Conservation (phyloP, 2,888 invertebrate species). For the Epistrophe eligans region DNA sequence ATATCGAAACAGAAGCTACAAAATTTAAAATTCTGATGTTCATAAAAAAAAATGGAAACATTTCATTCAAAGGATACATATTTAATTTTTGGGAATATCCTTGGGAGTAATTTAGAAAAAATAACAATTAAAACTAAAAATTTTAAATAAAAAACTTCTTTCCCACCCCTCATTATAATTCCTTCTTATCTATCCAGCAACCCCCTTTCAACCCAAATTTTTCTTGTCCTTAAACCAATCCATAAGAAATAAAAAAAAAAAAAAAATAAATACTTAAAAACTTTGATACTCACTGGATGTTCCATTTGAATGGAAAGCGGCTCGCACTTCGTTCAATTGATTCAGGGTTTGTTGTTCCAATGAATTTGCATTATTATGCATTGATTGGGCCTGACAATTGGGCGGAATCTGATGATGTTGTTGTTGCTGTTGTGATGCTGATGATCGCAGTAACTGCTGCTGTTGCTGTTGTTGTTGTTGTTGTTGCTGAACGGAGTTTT, state of each 20-base stretch:
- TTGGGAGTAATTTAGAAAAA: slow-evolving; percentile 37
- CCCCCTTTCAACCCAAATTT: slow-evolving; percentile 33
- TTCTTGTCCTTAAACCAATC: not conserved
- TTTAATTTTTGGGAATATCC: slow-evolving; percentile 13
- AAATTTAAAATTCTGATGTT: slow-evolving; percentile 44
- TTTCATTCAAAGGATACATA: slow-evolving; percentile 25
- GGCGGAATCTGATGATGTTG: slow-evolving; percentile 78
- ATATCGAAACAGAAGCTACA: not conserved
- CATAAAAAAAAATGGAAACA: not conserved
- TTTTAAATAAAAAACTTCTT: slow-evolving; percentile 1
- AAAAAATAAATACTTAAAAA: slow-evolving; percentile 75
- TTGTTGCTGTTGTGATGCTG: slow-evolving; percentile 77
- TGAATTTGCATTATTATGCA: slow-evolving; percentile 80
- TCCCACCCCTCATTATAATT: not conserved
- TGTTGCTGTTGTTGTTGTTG: slow-evolving; percentile 76
- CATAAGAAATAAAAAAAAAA: not conserved
- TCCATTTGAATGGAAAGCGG: slow-evolving; percentile 84
- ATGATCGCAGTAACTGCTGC: slow-evolving; percentile 76
- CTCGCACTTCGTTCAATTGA: slow-evolving; percentile 86
- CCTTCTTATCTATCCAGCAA: slow-evolving; percentile 64
- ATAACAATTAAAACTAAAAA: not conserved
- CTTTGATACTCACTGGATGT: slow-evolving; percentile 81
- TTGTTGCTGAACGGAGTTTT: slow-evolving; percentile 81
- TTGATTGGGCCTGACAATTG: slow-evolving; percentile 75
- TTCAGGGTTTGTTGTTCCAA: slow-evolving; percentile 78